These are phyloP conservation scores for Tenrec ecaudatus DNA, from an alignment of 2,113 vertebrate genomes.

Conservation along the genomic window DNA sequence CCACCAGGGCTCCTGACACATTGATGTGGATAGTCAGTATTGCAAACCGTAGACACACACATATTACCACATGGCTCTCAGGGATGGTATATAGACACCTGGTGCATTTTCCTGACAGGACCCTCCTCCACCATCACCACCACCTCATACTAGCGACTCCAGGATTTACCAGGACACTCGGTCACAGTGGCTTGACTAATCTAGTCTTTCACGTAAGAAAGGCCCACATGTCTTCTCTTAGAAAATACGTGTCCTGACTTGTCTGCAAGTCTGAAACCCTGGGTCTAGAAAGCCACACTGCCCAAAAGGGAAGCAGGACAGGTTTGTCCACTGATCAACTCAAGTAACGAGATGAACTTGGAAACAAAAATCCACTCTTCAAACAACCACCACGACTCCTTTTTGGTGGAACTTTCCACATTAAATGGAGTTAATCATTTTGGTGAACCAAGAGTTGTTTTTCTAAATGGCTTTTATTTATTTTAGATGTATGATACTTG, in stretches of 20 bases:
- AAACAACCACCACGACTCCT: not conserved
- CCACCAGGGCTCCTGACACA: not conserved
- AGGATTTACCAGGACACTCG: not conserved
- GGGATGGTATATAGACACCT: not conserved
- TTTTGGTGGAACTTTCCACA: not conserved
- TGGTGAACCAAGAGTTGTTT: not conserved
- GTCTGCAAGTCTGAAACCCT: not conserved
- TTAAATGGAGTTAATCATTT: not conserved
- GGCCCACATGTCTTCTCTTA: not conserved
- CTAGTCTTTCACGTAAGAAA: constrained; percentile 15
- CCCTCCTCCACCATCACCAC: not conserved
- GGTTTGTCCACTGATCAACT: not conserved
- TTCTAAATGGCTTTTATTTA: constrained; percentile 46
- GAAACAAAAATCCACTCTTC: not conserved
- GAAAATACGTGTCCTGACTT: not conserved
- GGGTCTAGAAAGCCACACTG: not conserved
- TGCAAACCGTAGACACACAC: constrained; percentile 8
- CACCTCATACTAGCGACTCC: not conserved
- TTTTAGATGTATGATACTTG: not conserved
- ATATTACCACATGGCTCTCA: not conserved
- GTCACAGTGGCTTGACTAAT: not conserved
- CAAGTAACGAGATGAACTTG: not conserved
- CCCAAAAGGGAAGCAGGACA: not conserved
- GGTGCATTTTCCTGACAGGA: not conserved
- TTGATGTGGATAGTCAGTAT: not conserved